Base-by-base conservation (phyloP, 1,140 invertebrate species). In the Pararge aegeria region DNA sequence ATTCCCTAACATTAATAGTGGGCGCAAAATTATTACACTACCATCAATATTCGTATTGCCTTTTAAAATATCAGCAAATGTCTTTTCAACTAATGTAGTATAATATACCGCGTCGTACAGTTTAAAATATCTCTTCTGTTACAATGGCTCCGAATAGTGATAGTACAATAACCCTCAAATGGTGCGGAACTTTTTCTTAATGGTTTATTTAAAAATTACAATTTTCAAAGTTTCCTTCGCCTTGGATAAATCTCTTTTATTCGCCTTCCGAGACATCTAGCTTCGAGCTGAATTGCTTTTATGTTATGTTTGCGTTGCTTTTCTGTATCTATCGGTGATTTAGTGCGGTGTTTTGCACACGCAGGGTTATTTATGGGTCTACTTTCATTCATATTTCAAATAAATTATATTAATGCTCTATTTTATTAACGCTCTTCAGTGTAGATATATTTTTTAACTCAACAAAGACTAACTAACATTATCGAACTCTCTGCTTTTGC, bases 181-280 rank as follows among this genome's bases (percentile, higher is more conserved):
- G 80, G 78, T 63, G 78, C 80, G 83, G 83, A 89, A 89, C 86
- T 88, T 88, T 87, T 87, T 86, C 80, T 83, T 87, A 84, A 84
- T 84, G 83, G 80, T 89, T 87, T 87, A 86, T 89, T 89, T 89
- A 86, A 89, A 87, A 89, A 86, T 86, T 63, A 83, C 76, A 79
- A 76, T 87, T 87, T 86, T 86, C 74, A 70, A 80, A 82, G 68
- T 80, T 80, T 84, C 75, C 75, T 78, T 80, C 70, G 63, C 53
- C 55, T 34, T 52, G 56, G 51, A 84, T 89, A 89, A 89, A 89
- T 86, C 81, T 75, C 40, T 65, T 87, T 87, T 84, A 87, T 84
- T 76, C 68, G 54, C 50, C 73, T 66, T 61, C 70, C 49, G 73
- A 78, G 83, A 86, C 81, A 78, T 77, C 77, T 72, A 76, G 70